Evolutionary conservation across 2,797 vertebrate genomes (phyloP), one percentile per base, ranked within the genome.

Genomic region (Alectoris magna): DNA sequence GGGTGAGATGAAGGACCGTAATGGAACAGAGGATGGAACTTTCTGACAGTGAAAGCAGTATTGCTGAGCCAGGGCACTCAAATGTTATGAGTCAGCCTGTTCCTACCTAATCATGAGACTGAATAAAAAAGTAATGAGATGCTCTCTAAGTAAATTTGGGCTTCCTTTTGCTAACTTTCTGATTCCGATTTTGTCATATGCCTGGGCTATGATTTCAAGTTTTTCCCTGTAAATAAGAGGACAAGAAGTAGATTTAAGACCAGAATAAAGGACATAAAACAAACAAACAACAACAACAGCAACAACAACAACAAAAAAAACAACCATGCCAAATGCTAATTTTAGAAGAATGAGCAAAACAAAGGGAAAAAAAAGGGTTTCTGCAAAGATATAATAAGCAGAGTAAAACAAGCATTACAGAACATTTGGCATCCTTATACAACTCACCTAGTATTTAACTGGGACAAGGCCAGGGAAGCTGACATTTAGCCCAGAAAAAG

Each of bases 71-170:
- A 95, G 76, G 71, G 39, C 92, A 63, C 85, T 95, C 75, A 71
- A 90, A 94, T 11, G 7, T 51, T 77, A 46, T 92, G 92, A 95
- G 79, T 95, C 93, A 95, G 92, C 91, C 83, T 81, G 67, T 81
- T 92, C 90, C 89, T 78, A 60, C 48, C 63, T 87, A 81, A 66
- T 95, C 94, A 89, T 73, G 79, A 91, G 95, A 87, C 89, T 84
- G 85, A 94, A 96, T 92, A 39, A 93, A 93, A 96, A 87, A 94
- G 78, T 64, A 36, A 93, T 92, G 89, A 95, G 91, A 38, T 81
- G 62, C 77, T 95, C 60, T 86, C 58, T 53, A 72, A 91, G 85
- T 53, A 88, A 73, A 95, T 92, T 87, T 75, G 64, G 73, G 43
- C 53, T 95, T 87, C 77, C 56, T 85, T 91, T 85, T 58, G 31